phyloP scores from a whole-genome alignment of 2,113 vertebrate species.

The Promerops cafer region DNA sequence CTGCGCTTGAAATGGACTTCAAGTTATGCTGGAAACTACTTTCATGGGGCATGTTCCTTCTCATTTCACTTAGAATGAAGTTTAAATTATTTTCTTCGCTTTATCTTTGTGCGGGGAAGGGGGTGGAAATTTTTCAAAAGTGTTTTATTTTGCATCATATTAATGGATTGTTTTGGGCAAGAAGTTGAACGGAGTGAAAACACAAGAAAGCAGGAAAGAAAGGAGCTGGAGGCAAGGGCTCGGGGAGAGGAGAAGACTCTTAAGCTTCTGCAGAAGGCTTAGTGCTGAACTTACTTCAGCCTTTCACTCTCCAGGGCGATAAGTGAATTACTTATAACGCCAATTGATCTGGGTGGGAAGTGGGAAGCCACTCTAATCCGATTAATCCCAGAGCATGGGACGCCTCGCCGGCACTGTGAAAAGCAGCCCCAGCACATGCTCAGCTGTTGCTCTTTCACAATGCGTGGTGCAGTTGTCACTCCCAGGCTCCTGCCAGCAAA shows the following conservation, averaged over 20 bases:
- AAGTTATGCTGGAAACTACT: not conserved
- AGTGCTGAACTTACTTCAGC: not conserved
- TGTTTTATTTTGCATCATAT: not conserved
- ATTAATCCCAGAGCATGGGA: slow-evolving; percentile 49
- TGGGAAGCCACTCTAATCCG: slow-evolving; percentile 61
- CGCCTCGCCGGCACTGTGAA: not conserved
- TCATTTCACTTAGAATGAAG: not conserved
- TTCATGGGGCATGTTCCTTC: not conserved
- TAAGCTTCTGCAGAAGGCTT: not conserved
- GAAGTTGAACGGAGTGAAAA: not conserved
- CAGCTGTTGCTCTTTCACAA: slow-evolving; percentile 67
- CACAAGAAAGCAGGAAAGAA: not conserved
- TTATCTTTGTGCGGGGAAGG: not conserved
- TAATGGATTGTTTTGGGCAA: not conserved
- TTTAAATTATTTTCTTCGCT: not conserved
- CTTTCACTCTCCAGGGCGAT: not conserved
- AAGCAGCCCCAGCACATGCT: slow-evolving; percentile 39
- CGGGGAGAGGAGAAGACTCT: not conserved
- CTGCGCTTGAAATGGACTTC: not conserved
- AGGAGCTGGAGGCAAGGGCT: not conserved
- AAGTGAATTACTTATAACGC: slow-evolving; percentile 29
- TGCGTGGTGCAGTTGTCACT: slow-evolving; percentile 42
- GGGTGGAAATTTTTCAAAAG: not conserved
- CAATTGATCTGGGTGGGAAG: slow-evolving; percentile 59
- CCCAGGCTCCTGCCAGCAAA: slow-evolving; percentile 53